Conservation (phyloP, 1,140 invertebrate genomes). For the Drosophila pallidifrons region DNA sequence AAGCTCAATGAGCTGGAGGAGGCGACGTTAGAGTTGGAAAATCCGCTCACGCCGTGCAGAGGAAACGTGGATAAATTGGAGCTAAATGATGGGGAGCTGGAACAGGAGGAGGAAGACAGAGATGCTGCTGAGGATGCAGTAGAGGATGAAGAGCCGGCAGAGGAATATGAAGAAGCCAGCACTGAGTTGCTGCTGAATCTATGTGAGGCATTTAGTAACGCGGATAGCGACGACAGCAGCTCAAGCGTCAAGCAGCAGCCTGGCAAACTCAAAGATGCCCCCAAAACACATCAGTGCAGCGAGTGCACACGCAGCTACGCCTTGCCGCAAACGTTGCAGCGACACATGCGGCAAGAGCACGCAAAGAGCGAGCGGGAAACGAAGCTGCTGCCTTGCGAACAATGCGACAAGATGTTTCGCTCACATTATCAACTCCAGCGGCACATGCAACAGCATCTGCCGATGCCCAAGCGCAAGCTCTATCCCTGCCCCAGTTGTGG, state of each 20-base stretch:
- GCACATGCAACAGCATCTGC: slow-evolving; percentile 58
- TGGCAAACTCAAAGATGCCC: not conserved
- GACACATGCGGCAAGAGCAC: slow-evolving; percentile 60
- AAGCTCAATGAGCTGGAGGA: slow-evolving; percentile 59
- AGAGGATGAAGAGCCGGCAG: not conserved
- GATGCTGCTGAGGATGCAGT: not conserved
- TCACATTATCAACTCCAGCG: slow-evolving; percentile 49
- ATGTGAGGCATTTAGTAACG: slow-evolving; percentile 41
- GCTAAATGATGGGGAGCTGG: not conserved
- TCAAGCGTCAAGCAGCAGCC: not conserved
- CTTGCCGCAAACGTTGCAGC: slow-evolving; percentile 37
- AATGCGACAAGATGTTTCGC: slow-evolving; percentile 64
- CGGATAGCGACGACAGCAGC: slow-evolving; percentile 14
- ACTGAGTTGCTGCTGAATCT: slow-evolving; percentile 36
- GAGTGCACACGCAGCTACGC: slow-evolving; percentile 54
- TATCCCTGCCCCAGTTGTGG: slow-evolving; percentile 63
- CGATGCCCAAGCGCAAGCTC: slow-evolving; percentile 56
- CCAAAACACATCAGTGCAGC: slow-evolving; percentile 50
- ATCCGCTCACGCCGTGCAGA: slow-evolving; percentile 54
- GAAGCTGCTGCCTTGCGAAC: slow-evolving; percentile 28
- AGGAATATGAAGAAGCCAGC: slow-evolving; percentile 4
- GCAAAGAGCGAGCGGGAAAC: slow-evolving; percentile 21
- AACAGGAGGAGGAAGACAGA: not conserved
- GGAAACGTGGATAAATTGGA: slow-evolving; percentile 16
- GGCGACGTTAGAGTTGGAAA: slow-evolving; percentile 54